phyloP scores from a whole-genome alignment of 2,797 vertebrate genomes.

The Lepus townsendii region DNA sequence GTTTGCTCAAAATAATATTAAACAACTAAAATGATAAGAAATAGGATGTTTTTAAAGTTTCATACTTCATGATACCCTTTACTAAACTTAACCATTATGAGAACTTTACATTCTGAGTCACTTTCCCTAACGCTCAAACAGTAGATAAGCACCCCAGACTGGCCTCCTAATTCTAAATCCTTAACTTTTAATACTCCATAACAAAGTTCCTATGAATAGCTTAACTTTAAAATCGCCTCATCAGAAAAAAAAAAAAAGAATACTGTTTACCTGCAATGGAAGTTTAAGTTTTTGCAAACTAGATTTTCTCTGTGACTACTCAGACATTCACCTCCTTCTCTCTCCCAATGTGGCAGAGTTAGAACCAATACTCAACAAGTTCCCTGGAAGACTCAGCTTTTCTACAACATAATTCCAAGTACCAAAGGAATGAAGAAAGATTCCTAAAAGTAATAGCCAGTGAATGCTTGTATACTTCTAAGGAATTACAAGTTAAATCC shows the following conservation, averaged over 20 bases:
- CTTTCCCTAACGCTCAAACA: not conserved
- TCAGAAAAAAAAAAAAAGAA: not conserved
- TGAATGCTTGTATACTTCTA: not conserved
- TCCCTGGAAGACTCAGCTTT: not conserved
- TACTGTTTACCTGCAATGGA: not conserved
- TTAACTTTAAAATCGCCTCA: not conserved
- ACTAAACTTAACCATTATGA: not conserved
- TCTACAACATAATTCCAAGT: not conserved
- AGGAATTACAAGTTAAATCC: not conserved
- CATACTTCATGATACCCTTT: not conserved
- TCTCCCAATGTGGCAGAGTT: not conserved
- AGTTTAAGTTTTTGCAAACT: not conserved
- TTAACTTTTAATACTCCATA: not conserved
- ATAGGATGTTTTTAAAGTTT: not conserved
- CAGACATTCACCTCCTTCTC: not conserved
- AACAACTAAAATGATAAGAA: conserved; percentile 2
- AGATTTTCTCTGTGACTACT: not conserved
- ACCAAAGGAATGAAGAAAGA: not conserved
- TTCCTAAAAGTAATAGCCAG: not conserved
- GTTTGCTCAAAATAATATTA: conserved; percentile 38
- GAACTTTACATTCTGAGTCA: no score
- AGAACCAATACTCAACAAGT: not conserved
- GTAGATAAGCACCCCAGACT: not conserved
- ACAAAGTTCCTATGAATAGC: not conserved
- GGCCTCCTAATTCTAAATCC: not conserved